Conservation (phyloP, 2,113 vertebrate genomes). For the Amia ocellicauda region DNA sequence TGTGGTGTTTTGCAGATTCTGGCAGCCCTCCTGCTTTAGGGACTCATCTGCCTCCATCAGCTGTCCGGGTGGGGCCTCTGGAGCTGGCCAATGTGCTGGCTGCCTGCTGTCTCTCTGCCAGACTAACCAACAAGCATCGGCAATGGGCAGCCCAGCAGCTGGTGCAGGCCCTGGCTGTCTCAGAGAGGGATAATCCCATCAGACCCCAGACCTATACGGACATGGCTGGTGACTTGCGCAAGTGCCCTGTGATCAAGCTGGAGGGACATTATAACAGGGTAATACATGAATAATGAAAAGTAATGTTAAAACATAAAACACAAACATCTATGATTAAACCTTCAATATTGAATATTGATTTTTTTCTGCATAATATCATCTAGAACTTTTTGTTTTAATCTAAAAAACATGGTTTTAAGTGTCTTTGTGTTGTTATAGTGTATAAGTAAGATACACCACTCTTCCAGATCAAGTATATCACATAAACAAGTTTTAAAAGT, state of each 20-base stretch:
- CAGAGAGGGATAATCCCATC: slow-evolving; percentile 53
- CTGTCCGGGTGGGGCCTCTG: slow-evolving; percentile 58
- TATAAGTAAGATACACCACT: no score
- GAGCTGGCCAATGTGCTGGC: slow-evolving; percentile 72
- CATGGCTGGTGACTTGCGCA: slow-evolving; percentile 66
- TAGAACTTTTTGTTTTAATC: no score
- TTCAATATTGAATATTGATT: no score
- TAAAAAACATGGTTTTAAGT: no score
- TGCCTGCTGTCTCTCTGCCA: slow-evolving; percentile 68
- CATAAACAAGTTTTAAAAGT: no score
- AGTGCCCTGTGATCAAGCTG: slow-evolving; percentile 66
- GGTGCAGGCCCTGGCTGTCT: slow-evolving; percentile 60
- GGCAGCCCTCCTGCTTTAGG: slow-evolving; percentile 37
- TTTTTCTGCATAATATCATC: no score
- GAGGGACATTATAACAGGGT: slow-evolving; percentile 75
- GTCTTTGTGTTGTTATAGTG: no score
- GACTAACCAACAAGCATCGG: slow-evolving; percentile 60
- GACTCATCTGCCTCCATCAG: slow-evolving; percentile 43
- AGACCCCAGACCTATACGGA: slow-evolving; percentile 71
- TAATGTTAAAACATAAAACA: no score
- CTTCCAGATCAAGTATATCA: no score
- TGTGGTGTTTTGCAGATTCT: slow-evolving; percentile 41
- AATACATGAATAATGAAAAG: no score
- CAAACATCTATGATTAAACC: no score
- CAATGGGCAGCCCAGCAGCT: slow-evolving; percentile 74